Evolutionary conservation across 2,797 vertebrate genomes (phyloP), one percentile per base, ranked within the genome.

Genomic region (Fringilla coelebs): DNA sequence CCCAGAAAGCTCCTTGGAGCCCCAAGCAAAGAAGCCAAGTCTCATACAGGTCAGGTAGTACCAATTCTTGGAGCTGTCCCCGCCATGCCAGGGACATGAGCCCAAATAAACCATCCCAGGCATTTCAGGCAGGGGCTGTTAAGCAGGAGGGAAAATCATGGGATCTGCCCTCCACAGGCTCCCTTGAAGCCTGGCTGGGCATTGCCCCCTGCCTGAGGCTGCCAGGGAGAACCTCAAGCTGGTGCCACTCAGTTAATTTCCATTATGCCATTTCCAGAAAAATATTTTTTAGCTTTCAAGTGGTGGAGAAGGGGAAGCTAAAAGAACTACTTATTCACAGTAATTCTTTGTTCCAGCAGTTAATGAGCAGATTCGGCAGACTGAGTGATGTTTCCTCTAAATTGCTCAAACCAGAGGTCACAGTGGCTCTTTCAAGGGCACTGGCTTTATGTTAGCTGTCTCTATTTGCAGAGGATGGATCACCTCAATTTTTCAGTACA

Each of bases 291-390:
- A 82, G 41, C 49, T 84, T 79, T 88, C 58, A 93, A 93, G 57
- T 46, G 13, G 43, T 49, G 63, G 46, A 86, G 40, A 20, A 51
- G 55, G 24, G 66, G 43, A 93, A 86, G 60, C n/a, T 51, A 49
- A 85, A 82, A 88, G 34, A 60, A 73, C 48, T 57, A 40, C 68
- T 91, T 88, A 66, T 71, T 89, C 81, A 74, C 57, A 80, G 55
- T 11, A 48, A 65, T 83, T 91, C 72, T 94, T 83, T 88, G 68
- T 92, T 89, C 49, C 62, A 89, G 66, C 65, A 94, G 75, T 61
- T 94, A 85, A 92, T 85, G 45, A 90, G 48, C 73, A 91, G 65
- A 74, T 93, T 85, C 78, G 88, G 81, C 62, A 92, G 81, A 48
- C 65, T 77, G 72, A 89, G 46, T 66, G 89, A 85, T 45, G 43